Percentiles rank a stretch among this genome's conserved stretches.
phyloP scores from a whole-genome alignment of 2,797 vertebrate genomes.

The Apogon talboti region DNA sequence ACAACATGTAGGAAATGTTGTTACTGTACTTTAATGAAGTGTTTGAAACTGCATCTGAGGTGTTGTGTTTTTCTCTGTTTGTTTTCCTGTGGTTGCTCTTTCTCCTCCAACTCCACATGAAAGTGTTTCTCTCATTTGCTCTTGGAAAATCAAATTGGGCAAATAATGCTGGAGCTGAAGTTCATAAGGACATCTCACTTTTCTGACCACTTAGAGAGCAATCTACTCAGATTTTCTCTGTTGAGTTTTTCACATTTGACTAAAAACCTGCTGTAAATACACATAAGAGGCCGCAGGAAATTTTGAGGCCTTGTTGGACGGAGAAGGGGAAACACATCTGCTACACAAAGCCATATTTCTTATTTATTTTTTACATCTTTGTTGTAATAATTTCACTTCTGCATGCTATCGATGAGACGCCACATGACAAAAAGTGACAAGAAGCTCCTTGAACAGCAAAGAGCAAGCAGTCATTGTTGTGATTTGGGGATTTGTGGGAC shows the following conservation, averaged over 20 bases:
- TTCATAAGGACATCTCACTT: slow-evolving; percentile 3
- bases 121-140: slow-evolving; percentile 21
- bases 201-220: slow-evolving; percentile 7
- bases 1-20: no score
- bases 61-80: slow-evolving; percentile 2
- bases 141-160: slow-evolving; percentile 26
- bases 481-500: no score
- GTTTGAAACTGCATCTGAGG: not conserved
- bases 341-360: no score
- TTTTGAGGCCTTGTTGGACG: no score
- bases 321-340: no score
- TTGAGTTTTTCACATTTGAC: not conserved
- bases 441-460: no score
- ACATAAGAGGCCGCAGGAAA: no score
- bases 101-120: slow-evolving; percentile 12
- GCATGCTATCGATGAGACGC: no score
- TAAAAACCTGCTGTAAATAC: not conserved
- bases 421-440: no score
- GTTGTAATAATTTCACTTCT: no score
- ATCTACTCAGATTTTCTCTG: slow-evolving; percentile 1
- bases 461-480: no score
- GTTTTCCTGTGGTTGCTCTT: slow-evolving; percentile 2
- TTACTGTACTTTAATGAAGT: not conserved
- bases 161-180: slow-evolving; percentile 17
- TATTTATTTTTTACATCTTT: no score